Conservation (phyloP, 2,113 vertebrate species). For the Scophthalmus maximus region DNA sequence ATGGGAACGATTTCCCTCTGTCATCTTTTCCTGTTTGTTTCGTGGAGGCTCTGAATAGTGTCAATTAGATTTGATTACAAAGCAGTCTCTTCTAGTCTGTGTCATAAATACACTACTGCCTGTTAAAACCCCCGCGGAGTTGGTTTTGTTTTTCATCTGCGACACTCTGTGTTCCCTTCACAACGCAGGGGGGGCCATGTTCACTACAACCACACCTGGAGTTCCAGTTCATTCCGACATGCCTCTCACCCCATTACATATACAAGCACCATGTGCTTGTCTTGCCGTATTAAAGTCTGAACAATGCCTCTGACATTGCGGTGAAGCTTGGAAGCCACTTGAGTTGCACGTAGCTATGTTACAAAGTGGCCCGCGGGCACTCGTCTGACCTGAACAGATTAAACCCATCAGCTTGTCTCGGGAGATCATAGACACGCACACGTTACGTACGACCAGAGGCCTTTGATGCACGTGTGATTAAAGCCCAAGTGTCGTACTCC, state of each 20-base stretch:
- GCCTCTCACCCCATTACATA: conserved; percentile 41
- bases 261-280: conserved; percentile 70
- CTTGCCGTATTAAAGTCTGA: conserved; percentile 47
- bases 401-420: conserved; percentile 47
- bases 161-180: conserved; percentile 31
- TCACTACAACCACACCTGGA: conserved; percentile 49
- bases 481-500: conserved; percentile 22
- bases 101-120: conserved; percentile 53
- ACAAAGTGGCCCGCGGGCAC: conserved; percentile 27
- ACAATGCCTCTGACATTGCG: conserved; percentile 56
- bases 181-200: conserved; percentile 25
- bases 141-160: conserved; percentile 43
- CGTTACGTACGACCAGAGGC: not conserved
- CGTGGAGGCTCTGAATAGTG: conserved; percentile 46
- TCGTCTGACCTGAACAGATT: conserved; percentile 49
- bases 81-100: conserved; percentile 47
- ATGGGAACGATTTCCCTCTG: conserved; percentile 73
- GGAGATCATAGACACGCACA: conserved; percentile 30
- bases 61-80: conserved; percentile 74
- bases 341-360: conserved; percentile 18
- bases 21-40: conserved; percentile 60
- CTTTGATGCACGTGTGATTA: conserved; percentile 26
- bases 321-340: conserved; percentile 40
- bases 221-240: conserved; percentile 48
- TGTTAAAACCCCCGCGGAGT: not conserved